phyloP scores from a whole-genome alignment of 2,888 invertebrate species.

The Hololepta plana region DNA sequence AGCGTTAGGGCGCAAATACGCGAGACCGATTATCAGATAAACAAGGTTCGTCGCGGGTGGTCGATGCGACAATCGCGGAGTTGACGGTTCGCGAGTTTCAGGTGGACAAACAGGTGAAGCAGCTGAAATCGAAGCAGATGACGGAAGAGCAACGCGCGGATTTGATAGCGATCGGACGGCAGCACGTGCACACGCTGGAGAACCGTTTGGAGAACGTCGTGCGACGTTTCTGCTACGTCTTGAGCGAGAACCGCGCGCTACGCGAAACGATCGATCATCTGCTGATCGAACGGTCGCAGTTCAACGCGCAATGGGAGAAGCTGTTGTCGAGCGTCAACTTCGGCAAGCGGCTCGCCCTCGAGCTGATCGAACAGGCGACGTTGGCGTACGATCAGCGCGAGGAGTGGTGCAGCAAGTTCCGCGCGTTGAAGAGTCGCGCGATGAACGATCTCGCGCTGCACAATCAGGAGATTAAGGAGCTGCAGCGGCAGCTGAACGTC shows the following conservation, averaged over 20 bases:
- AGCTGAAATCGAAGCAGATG: constrained; percentile 30
- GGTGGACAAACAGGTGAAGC: constrained; percentile 28
- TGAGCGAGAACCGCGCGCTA: constrained; percentile 52
- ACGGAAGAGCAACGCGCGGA: constrained; percentile 32
- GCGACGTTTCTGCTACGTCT: constrained; percentile 57
- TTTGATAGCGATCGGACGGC: too few relatives aligned
- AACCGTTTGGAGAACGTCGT: constrained; percentile 59
- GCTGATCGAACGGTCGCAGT: constrained; percentile 63
- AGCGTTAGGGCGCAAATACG: constrained; percentile 23
- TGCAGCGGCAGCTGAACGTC: constrained; percentile 70
- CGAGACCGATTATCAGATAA: constrained; percentile 34
- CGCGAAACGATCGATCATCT: constrained; percentile 66
- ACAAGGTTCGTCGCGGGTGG: too few relatives aligned
- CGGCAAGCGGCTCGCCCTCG: constrained; percentile 67
- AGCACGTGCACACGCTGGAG: constrained; percentile 49
- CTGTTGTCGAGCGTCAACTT: constrained; percentile 55
- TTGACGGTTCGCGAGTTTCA: constrained; percentile 5
- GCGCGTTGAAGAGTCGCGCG: constrained; percentile 59
- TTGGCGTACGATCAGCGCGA: constrained; percentile 78
- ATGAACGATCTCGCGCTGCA: constrained; percentile 51
- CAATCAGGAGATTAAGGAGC: constrained; percentile 70
- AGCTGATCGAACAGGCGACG: constrained; percentile 75
- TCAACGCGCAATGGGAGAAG: constrained; percentile 66
- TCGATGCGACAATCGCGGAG: constrained; percentile 10
- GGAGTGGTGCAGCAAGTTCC: constrained; percentile 61